Conservation (phyloP, 2,113 vertebrate species). For the Oreochromis aureus region DNA sequence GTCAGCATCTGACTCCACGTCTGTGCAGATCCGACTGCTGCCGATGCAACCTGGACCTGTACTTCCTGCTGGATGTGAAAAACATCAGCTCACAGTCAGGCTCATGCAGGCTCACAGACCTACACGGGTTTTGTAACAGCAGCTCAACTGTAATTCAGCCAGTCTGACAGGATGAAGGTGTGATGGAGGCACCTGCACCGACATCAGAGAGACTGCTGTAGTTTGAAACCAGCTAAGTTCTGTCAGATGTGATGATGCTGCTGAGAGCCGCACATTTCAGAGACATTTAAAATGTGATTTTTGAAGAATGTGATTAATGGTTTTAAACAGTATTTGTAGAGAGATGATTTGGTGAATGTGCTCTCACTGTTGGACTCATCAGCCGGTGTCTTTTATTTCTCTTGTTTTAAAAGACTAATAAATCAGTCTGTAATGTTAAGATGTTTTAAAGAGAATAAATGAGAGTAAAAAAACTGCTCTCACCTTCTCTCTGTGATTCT, state of each 20-base stretch:
- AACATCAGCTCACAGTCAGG: background rate
- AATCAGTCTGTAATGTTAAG: background rate
- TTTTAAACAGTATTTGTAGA: background rate
- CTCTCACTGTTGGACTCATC: background rate
- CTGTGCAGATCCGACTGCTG: background rate
- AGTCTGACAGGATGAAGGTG: background rate
- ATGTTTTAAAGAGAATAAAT: background rate
- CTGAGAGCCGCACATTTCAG: background rate
- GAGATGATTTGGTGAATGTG: background rate
- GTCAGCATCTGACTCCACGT: accelerated
- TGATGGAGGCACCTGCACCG: background rate
- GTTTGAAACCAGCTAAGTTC: background rate
- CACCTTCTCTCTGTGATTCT: background rate
- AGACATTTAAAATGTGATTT: background rate
- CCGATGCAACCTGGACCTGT: background rate
- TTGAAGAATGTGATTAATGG: background rate
- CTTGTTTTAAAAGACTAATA: background rate
- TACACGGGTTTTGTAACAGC: background rate
- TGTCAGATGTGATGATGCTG: accelerated
- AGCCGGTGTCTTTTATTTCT: background rate
- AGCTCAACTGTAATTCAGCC: background rate
- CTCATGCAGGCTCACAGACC: background rate
- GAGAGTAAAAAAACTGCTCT: background rate
- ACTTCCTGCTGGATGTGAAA: background rate
- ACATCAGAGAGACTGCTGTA: accelerated